phyloP scores from a whole-genome alignment of 2,888 invertebrate genomes.

The Tetanocera ferruginea region DNA sequence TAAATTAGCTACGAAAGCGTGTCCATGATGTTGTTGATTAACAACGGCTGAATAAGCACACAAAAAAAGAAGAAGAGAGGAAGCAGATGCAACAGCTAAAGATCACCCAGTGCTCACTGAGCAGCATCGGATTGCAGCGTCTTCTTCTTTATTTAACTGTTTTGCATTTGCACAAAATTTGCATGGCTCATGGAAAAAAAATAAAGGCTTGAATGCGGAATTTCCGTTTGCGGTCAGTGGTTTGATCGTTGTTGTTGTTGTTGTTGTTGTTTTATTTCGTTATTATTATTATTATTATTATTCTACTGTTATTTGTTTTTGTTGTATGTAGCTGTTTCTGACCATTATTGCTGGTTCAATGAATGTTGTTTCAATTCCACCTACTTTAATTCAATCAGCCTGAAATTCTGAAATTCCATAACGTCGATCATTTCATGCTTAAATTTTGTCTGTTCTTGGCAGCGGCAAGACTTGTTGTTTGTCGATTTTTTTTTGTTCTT shows the following conservation, averaged over 20 bases:
- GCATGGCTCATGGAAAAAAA: neutral
- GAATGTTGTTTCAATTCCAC: constrained; percentile 32
- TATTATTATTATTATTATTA: neutral
- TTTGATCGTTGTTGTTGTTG: constrained; percentile 33
- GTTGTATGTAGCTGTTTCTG: no score
- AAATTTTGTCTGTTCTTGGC: no score
- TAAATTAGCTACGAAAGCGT: constrained; percentile 16
- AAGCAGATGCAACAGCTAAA: neutral
- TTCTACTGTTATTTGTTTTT: neutral
- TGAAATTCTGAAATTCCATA: no score
- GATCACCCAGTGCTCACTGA: neutral
- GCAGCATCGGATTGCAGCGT: constrained; percentile 6
- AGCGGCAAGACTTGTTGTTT: no score
- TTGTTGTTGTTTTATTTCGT: constrained; percentile 45
- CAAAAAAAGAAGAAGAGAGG: neutral
- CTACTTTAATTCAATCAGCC: neutral
- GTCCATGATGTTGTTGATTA: neutral
- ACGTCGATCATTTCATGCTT: no score
- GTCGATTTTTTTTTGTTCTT: no score
- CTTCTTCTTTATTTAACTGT: neutral
- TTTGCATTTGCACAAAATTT: no score
- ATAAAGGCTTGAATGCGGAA: constrained; percentile 25
- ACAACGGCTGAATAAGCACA: neutral
- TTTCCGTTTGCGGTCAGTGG: constrained; percentile 22
- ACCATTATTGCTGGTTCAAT: constrained; percentile 46